Percentiles rank a stretch among this genome's conserved stretches.
Evolutionary conservation across 2,888 invertebrate species (phyloP).

Genomic region (Myathropa florea): DNA sequence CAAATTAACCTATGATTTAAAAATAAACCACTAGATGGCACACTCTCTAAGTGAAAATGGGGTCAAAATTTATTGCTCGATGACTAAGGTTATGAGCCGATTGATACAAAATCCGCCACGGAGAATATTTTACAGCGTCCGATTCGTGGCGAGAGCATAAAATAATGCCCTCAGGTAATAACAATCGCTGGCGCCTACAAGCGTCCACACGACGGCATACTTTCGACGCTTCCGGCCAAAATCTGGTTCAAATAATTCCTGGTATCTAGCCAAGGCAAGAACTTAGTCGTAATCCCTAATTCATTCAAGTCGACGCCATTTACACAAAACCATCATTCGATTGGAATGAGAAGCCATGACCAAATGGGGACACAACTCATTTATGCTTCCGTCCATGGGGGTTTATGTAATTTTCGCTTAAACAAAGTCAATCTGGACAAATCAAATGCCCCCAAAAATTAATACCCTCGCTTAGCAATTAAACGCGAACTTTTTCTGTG

Average conservation of each 20-base stretch:
- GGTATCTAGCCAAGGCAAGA: background rate
- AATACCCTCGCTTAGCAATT: background rate
- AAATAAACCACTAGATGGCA: too few relatives aligned
- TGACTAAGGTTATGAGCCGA: background rate
- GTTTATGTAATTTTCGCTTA: background rate
- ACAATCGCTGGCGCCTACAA: background rate
- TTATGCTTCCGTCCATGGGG: background rate
- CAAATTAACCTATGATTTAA: too few relatives aligned
- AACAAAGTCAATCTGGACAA: background rate
- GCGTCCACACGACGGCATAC: background rate
- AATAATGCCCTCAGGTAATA: background rate
- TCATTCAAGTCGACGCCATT: too few relatives aligned
- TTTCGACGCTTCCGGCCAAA: background rate
- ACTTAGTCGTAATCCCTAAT: background rate
- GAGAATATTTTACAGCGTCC: too few relatives aligned
- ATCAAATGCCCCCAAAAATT: background rate
- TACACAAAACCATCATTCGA: background rate
- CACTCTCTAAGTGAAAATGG: too few relatives aligned
- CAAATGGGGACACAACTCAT: background rate
- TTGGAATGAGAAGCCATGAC: background rate
- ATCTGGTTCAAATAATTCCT: background rate
- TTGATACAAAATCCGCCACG: background rate
- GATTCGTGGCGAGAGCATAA: too few relatives aligned
- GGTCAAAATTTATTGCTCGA: background rate
- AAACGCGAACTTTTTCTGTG: constrained; percentile 6